Evolutionary conservation across 1,140 invertebrate species (phyloP), one percentile per base, ranked within the genome.

Genomic region (Rhizoglyphus robini): DNA sequence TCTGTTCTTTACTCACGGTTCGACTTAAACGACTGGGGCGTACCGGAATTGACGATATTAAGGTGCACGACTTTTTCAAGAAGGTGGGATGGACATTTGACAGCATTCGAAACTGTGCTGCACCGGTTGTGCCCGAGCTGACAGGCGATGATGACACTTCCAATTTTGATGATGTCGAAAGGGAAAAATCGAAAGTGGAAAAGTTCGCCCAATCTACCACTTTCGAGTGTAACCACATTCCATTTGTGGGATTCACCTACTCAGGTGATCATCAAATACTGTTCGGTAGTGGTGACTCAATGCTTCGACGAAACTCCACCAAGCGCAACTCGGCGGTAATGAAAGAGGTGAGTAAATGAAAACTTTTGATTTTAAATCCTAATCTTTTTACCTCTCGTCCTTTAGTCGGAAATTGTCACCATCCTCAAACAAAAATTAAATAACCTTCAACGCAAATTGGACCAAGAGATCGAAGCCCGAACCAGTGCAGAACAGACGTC

Each of bases 71-170:
- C 25, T 99, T 99, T 76, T 99, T 99, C 76, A 81, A 84, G 67
- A 98, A 96, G 77, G 90, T 96, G 72, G 86, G 94, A 69, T 99
- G 96, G 95, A 93, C 86, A 30, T 99, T 97, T 79, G 88, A 94
- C 38, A 98, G 90, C 75, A 85, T 99, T 59, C 79, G 93, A 69
- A 85, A 94, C 72, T 87, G 89, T 73, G 88, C 89, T 48, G 94
- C 96, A 5, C 96, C 96, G 2, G 90, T 98, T 31, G 90, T 98
- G 18, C 95, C 96, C 23, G 93, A 97, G 73, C 78, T 99, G 23
- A 82, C 82, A 3, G 87, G 93, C 54, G 96, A 99, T 76, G 93
- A 96, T 76, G 96, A 99, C 75, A 97, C 96, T 0, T 87, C 90
- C 71, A 95, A 99, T 79, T 99, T 99, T 80, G 94, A 98, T 75